These are phyloP conservation scores for Argyresthia albistria DNA, from an alignment of 2,888 invertebrate species.

Conservation along the genomic window DNA sequence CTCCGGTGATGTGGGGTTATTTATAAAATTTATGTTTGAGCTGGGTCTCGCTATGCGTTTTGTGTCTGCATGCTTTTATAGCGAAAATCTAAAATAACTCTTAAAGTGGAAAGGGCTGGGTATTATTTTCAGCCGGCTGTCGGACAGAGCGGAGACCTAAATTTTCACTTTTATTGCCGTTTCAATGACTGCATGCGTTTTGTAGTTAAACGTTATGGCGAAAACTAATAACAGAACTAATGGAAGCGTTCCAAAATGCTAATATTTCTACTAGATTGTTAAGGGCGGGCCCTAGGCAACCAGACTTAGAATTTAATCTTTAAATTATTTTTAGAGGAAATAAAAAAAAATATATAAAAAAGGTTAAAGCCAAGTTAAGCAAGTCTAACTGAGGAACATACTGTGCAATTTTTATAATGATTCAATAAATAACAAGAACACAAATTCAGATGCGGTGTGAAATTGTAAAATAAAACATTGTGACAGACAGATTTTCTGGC, in stretches of 20 bases:
- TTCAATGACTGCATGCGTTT: slow-evolving; percentile 1
- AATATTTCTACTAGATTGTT: too few relatives aligned
- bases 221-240: neutral
- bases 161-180: slow-evolving; percentile 17
- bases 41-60: slow-evolving; percentile 21
- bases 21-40: slow-evolving; percentile 11
- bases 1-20: slow-evolving; percentile 6
- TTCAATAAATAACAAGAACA: too few relatives aligned
- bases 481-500: too few relatives aligned
- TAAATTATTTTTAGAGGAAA: too few relatives aligned
- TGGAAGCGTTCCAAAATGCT: neutral
- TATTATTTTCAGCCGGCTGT: slow-evolving; percentile 45
- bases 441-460: too few relatives aligned
- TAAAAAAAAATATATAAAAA: too few relatives aligned
- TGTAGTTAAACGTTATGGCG: slow-evolving; percentile 1
- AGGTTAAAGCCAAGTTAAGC: too few relatives aligned
- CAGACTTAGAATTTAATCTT: too few relatives aligned
- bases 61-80: slow-evolving; percentile 47
- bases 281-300: too few relatives aligned
- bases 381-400: too few relatives aligned
- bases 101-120: slow-evolving; percentile 43
- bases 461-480: too few relatives aligned
- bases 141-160: slow-evolving; percentile 17
- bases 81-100: slow-evolving; percentile 48
- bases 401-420: too few relatives aligned